Conservation (phyloP, 1,140 invertebrate species). For the Proales similis region DNA sequence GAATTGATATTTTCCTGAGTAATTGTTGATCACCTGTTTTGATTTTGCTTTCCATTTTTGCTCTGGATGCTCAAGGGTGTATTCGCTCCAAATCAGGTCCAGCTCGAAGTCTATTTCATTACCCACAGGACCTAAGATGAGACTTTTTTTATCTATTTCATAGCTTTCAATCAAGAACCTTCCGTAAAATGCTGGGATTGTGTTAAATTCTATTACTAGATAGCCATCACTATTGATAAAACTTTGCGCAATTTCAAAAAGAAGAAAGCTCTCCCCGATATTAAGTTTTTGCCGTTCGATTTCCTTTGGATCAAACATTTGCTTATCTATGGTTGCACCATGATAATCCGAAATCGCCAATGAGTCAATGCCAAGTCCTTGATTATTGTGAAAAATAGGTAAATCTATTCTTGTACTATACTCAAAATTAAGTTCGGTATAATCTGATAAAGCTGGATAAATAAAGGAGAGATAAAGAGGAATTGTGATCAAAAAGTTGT, state of each 20-base stretch:
- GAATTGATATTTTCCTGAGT: slow-evolving; percentile 53
- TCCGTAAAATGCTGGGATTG: slow-evolving; percentile 42
- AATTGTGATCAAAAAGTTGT: slow-evolving; percentile 51
- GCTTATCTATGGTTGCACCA: slow-evolving; percentile 47
- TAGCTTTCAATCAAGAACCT: slow-evolving; percentile 52
- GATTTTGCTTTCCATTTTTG: slow-evolving; percentile 54
- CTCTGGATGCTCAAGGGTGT: slow-evolving; percentile 54
- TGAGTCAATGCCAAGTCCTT: slow-evolving; percentile 41
- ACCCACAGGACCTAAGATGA: slow-evolving; percentile 44
- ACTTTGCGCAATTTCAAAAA: slow-evolving; percentile 55
- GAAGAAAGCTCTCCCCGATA: slow-evolving; percentile 53
- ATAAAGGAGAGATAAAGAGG: slow-evolving; percentile 56
- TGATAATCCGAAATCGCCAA: slow-evolving; percentile 49
- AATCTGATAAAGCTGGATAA: slow-evolving; percentile 48
- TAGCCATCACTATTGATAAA: slow-evolving; percentile 38
- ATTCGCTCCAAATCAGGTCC: slow-evolving; percentile 52
- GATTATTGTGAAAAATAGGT: slow-evolving; percentile 54
- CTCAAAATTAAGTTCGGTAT: slow-evolving; percentile 54
- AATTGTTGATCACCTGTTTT: slow-evolving; percentile 49
- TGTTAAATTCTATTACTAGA: slow-evolving; percentile 20
- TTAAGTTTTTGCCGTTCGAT: slow-evolving; percentile 50
- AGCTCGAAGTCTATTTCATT: slow-evolving; percentile 50
- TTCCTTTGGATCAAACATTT: slow-evolving; percentile 49
- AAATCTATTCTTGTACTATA: slow-evolving; percentile 55
- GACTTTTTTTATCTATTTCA: slow-evolving; percentile 43